Evolutionary conservation across 2,797 vertebrate species (phyloP).

Genomic region (Telmatherina bonti): DNA sequence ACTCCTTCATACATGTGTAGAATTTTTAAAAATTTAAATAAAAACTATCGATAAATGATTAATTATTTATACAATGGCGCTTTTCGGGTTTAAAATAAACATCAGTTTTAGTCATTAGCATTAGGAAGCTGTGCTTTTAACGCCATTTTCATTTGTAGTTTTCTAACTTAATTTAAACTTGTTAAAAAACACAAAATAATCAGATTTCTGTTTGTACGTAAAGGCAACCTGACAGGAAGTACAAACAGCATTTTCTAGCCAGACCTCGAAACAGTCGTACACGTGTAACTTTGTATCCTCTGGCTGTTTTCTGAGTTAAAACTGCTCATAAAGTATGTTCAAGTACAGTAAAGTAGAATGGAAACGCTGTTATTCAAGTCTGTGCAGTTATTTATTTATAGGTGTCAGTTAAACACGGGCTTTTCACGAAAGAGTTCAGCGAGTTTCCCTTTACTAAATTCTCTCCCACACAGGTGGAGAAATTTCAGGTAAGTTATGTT

Average conservation of each 20-base stretch:
- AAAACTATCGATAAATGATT: no score
- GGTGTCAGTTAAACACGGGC: conserved; percentile 9
- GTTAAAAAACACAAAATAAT: not conserved
- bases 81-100: no score
- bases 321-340: conserved; percentile 22
- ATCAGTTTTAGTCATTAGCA: not conserved
- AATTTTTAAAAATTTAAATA: no score
- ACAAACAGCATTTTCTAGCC: not conserved
- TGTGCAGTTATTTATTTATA: not conserved
- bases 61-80: not conserved
- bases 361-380: conserved; percentile 6
- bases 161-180: not conserved
- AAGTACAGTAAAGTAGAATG: conserved; percentile 15
- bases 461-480: conserved; percentile 28
- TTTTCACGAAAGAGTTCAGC: conserved; percentile 14
- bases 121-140: not conserved
- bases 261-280: not conserved
- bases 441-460: not conserved
- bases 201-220: conserved; percentile 32
- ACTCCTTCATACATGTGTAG: not conserved
- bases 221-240: conserved; percentile 67
- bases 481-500: conserved; percentile 33
- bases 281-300: not conserved
- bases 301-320: not conserved
- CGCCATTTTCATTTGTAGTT: not conserved